Percentiles rank a stretch among this genome's conserved stretches.
Evolutionary conservation across 1,140 invertebrate species (phyloP).

Genomic region (Drosophila sp.): DNA sequence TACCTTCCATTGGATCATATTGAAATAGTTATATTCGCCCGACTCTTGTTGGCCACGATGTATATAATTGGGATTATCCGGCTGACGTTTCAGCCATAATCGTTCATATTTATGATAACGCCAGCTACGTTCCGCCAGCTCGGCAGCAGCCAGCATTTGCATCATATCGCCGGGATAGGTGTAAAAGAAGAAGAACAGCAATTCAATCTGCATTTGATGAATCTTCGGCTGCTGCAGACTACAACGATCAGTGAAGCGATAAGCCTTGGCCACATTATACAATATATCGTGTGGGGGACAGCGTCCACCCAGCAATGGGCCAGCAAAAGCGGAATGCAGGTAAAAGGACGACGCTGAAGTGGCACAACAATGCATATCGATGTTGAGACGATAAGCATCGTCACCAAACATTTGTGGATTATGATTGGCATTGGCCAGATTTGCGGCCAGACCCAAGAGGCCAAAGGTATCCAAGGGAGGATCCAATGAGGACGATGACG

Average conservation of each 20-base stretch:
- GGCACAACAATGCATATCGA: constrained; percentile 5
- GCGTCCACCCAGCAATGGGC: constrained; percentile 27
- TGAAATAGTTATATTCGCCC: constrained; percentile 71
- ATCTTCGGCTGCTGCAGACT: constrained; percentile 49
- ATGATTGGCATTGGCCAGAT: constrained; percentile 19
- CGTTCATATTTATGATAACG: constrained; percentile 54
- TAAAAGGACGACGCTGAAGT: constrained; percentile 13
- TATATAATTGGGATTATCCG: constrained; percentile 61
- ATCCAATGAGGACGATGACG: not conserved
- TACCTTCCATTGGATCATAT: constrained; percentile 58
- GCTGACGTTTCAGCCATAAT: constrained; percentile 52
- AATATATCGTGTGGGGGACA: constrained; percentile 28
- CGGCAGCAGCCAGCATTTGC: constrained; percentile 65
- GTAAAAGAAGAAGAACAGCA: constrained; percentile 66
- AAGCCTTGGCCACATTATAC: constrained; percentile 30
- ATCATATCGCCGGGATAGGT: constrained; percentile 62
- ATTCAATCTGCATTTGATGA: constrained; percentile 55
- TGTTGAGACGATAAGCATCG: constrained; percentile 14
- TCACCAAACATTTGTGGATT: constrained; percentile 35
- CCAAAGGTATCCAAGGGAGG: constrained; percentile 35
- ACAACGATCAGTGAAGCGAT: not conserved
- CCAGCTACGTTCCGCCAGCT: constrained; percentile 62
- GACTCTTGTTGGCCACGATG: constrained; percentile 37
- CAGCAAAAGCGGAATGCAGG: constrained; percentile 37
- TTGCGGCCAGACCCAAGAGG: constrained; percentile 43